Evolutionary conservation across 2,113 vertebrate genomes (phyloP).

Genomic region (Setophaga coronata): DNA sequence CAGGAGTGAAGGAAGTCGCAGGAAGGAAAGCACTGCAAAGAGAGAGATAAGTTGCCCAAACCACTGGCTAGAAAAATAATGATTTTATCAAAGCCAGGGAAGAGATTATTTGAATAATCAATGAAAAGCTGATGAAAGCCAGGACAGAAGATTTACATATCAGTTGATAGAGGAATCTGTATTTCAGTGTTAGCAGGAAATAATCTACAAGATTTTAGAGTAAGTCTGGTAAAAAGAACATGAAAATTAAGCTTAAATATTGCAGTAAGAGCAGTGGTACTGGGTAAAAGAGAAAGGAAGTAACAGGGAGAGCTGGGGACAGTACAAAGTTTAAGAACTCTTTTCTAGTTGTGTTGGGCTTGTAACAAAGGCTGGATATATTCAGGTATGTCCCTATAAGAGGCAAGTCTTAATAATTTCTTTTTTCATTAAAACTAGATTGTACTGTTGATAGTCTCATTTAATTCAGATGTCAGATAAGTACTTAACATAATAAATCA

Average conservation of each 20-base stretch:
- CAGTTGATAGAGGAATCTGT: neutral
- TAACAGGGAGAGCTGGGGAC: neutral
- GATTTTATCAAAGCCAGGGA: neutral
- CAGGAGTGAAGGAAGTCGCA: neutral
- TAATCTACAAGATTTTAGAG: neutral
- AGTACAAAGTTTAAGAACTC: neutral
- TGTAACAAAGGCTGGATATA: neutral
- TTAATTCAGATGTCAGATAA: neutral
- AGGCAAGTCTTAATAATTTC: neutral
- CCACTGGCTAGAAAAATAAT: neutral
- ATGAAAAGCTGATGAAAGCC: neutral
- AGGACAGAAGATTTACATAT: neutral
- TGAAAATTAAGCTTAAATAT: neutral
- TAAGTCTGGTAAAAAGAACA: neutral
- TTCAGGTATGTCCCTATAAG: neutral
- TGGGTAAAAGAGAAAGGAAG: neutral
- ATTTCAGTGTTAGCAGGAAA: neutral
- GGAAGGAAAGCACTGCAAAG: neutral
- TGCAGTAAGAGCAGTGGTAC: neutral
- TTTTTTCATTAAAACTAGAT: neutral
- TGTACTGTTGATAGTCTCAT: neutral
- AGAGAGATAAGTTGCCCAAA: neutral
- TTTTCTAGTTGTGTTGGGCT: neutral
- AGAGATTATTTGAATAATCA: conserved; percentile 10
- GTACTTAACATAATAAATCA: neutral